Conservation (phyloP, 2,797 vertebrate species). For the Xerus rutilus region DNA sequence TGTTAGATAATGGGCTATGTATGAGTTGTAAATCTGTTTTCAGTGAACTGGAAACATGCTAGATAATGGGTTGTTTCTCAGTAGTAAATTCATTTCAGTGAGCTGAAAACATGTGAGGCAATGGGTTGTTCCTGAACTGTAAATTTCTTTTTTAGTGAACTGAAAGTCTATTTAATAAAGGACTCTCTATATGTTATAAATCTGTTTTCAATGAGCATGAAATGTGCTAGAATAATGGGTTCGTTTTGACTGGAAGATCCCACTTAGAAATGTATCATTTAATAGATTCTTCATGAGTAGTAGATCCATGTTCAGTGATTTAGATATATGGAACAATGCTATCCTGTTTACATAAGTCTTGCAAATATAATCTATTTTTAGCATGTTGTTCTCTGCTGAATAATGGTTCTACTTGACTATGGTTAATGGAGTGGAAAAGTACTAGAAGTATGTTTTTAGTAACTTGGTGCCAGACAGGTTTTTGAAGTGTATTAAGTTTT, state of each 20-base stretch:
- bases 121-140: constrained; percentile 86
- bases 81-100: constrained; percentile 85
- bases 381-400: constrained; percentile 11
- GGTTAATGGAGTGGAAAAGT: constrained; percentile 42
- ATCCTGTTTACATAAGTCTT: constrained; percentile 7
- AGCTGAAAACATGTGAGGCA: constrained; percentile 85
- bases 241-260: constrained; percentile 73
- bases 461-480: background rate
- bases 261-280: constrained; percentile 71
- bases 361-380: constrained; percentile 33
- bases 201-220: constrained; percentile 68
- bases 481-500: background rate
- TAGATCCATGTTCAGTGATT: constrained; percentile 60
- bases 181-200: constrained; percentile 78
- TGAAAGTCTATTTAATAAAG: constrained; percentile 86
- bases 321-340: constrained; percentile 53
- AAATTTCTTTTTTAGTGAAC: constrained; percentile 88
- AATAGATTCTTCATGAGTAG: constrained; percentile 66
- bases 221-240: constrained; percentile 65
- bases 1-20: constrained; percentile 88
- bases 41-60: constrained; percentile 87
- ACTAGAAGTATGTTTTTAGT: constrained; percentile 28
- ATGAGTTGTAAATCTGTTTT: constrained; percentile 89
- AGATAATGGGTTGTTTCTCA: constrained; percentile 87
- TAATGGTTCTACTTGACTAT: constrained; percentile 1